Evolutionary conservation across 2,797 vertebrate species (phyloP), one percentile per base, ranked within the genome.

Genomic region (Coregonus ussuriensis): DNA sequence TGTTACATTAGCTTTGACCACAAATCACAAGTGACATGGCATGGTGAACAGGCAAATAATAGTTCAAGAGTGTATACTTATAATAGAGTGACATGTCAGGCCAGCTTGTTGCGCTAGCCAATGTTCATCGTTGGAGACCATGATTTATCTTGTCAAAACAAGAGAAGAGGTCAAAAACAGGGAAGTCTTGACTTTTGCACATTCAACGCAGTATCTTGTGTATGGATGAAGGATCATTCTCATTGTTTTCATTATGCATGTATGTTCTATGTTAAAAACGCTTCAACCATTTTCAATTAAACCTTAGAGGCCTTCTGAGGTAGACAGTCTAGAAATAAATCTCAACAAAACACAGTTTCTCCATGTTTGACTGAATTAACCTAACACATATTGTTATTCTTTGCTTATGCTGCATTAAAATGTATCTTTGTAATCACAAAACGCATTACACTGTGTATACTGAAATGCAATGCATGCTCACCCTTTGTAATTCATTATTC

Each of bases 21-120:
- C 82, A 84, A 85, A 88, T 86, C 72, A 72, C 63, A 71, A 71
- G 76, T 84, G 85, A 85, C 81, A 85, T 83, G 81, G 82, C 73
- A 37, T 71, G 66, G 75, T 71, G 41, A 68, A 66, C 74, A 83
- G 77, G 63, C 77, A 74, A 73, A 68, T 1, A 4, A 1, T 13
- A 65, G 25, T 18, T 29, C 0, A 74, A 77, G 71, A 85, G 72
- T 80, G 83, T 77, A 74, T 80, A 71, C 76, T 82, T 79, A 82
- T 86, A 78, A 79, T 77, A 76, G 77, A 74, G 70, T 81, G 75
- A 79, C 74, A 80, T 56, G 71, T 77, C 72, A 18, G 68, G 84
- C 71, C 82, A 80, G 72, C 83, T 81, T 78, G 74, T 74, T 71
- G 71, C 75, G 66, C 73, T 66, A 53, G 73, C 73, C 82, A 33